A percentile compares a stretch with the other conserved stretches of the same genome.
Conservation (phyloP, 2,888 invertebrate species). For the Callyntrura guangdongensis region DNA sequence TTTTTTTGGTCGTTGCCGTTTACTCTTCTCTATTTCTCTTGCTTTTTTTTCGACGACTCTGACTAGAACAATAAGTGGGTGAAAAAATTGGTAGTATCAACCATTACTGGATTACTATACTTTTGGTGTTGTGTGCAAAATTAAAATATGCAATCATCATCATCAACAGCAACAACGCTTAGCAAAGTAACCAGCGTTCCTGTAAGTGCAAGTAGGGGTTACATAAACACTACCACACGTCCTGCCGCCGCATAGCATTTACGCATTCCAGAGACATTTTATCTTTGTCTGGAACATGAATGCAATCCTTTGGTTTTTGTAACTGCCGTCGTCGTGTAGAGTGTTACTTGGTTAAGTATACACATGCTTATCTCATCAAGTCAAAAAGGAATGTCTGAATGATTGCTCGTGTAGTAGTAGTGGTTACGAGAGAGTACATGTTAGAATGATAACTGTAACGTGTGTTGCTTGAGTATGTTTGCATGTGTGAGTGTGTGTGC, state of each 20-base stretch:
- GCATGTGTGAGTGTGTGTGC: background rate
- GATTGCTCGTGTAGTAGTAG: background rate
- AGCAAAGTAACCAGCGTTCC: background rate
- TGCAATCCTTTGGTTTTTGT: background rate
- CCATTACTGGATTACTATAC: background rate
- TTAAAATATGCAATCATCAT: background rate
- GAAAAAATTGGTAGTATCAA: background rate
- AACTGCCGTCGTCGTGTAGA: background rate
- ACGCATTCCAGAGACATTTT: constrained; percentile 37
- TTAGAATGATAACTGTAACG: too few relatives aligned
- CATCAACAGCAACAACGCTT: background rate
- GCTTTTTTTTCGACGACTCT: too few relatives aligned
- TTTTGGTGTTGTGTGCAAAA: constrained; percentile 2
- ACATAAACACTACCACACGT: background rate
- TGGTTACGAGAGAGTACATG: background rate
- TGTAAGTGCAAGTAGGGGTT: background rate
- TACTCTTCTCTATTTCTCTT: background rate
- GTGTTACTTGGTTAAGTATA: constrained; percentile 23
- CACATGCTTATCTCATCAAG: constrained; percentile 4
- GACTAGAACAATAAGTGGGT: constrained; percentile 20
- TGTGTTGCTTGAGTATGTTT: too few relatives aligned
- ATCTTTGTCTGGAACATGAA: background rate
- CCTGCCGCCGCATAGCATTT: background rate
- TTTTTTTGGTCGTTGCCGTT: background rate
- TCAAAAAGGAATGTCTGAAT: constrained; percentile 34